These are phyloP conservation scores for Zoanthus gigantus DNA, from an alignment of 92 coral and sea anemone species.

Conservation along the genomic window DNA sequence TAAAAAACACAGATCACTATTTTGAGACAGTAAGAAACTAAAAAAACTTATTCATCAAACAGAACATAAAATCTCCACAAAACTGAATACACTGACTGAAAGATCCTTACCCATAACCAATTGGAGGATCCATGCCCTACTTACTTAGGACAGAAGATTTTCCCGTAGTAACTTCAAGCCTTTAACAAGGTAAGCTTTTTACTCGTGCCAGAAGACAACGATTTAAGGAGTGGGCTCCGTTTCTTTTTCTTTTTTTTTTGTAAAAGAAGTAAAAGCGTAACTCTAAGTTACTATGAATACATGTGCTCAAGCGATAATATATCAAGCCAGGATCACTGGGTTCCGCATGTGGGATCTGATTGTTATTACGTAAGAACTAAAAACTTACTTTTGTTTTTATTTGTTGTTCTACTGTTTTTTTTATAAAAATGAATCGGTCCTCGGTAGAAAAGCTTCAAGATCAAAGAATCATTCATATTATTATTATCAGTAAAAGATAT, in stretches of 20 bases:
- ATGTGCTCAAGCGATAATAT: slow-evolving; percentile 8
- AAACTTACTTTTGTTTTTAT: slow-evolving; percentile 19
- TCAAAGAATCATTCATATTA: slow-evolving; percentile 14
- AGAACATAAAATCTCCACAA: slow-evolving; percentile 21
- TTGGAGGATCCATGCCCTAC: slow-evolving; percentile 12
- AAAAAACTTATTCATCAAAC: slow-evolving; percentile 6
- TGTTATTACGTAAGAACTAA: slow-evolving; percentile 12
- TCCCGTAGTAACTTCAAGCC: slow-evolving; percentile 24
- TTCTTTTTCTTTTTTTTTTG: background rate
- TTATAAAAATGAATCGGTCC: slow-evolving; percentile 13
- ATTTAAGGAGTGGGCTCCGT: background rate
- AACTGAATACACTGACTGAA: slow-evolving; percentile 37
- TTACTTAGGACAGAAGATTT: slow-evolving; percentile 30
- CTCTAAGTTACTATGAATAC: slow-evolving; percentile 13
- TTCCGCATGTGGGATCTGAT: slow-evolving; percentile 16
- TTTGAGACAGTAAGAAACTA: slow-evolving; percentile 1
- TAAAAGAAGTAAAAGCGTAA: background rate
- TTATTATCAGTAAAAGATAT: background rate
- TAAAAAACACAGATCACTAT: slow-evolving; percentile 1
- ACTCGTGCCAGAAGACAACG: background rate
- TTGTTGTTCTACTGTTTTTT: slow-evolving; percentile 19
- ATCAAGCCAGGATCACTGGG: slow-evolving; percentile 11
- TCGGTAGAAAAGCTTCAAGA: slow-evolving; percentile 27
- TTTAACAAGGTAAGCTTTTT: slow-evolving; percentile 50
- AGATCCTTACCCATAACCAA: slow-evolving; percentile 1